A percentile compares a stretch with the other conserved stretches of the same genome.
These are phyloP conservation scores for Limanda limanda DNA, from an alignment of 2,113 vertebrate species.

Conservation along the genomic window DNA sequence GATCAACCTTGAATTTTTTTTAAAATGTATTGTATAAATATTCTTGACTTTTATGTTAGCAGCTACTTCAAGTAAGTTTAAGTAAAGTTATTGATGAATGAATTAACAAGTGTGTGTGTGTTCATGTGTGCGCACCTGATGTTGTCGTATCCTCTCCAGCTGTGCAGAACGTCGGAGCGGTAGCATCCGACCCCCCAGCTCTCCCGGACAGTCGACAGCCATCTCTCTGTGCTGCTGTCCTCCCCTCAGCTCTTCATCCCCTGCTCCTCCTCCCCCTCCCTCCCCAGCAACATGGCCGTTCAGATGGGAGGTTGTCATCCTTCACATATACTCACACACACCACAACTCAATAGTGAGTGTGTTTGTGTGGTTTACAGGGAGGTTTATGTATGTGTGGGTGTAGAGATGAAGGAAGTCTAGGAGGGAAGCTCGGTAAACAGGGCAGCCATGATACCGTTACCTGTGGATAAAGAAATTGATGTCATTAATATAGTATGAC, in stretches of 20 bases:
- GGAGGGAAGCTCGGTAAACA: constrained; percentile 53
- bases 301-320: constrained; percentile 94
- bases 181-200: constrained; percentile 92
- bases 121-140: constrained; percentile 79
- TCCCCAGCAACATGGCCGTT: constrained; percentile 94
- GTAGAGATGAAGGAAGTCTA: constrained; percentile 27
- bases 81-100: neutral
- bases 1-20: neutral
- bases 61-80: neutral
- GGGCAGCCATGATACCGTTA: constrained; percentile 61
- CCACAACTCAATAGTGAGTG: constrained; percentile 11
- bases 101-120: neutral
- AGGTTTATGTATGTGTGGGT: neutral
- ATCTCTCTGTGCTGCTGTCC: constrained; percentile 92
- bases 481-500: neutral
- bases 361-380: constrained; percentile 9
- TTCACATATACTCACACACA: constrained; percentile 24
- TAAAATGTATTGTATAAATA: neutral
- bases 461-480: constrained; percentile 35
- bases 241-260: constrained; percentile 85
- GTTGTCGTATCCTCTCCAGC: constrained; percentile 95
- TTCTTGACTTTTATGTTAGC: neutral
- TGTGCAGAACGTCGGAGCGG: constrained; percentile 92
- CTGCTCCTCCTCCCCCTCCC: constrained; percentile 75
- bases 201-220: constrained; percentile 96